phyloP scores from a whole-genome alignment of 2,888 invertebrate species.

The Sussaba pulchella region DNA sequence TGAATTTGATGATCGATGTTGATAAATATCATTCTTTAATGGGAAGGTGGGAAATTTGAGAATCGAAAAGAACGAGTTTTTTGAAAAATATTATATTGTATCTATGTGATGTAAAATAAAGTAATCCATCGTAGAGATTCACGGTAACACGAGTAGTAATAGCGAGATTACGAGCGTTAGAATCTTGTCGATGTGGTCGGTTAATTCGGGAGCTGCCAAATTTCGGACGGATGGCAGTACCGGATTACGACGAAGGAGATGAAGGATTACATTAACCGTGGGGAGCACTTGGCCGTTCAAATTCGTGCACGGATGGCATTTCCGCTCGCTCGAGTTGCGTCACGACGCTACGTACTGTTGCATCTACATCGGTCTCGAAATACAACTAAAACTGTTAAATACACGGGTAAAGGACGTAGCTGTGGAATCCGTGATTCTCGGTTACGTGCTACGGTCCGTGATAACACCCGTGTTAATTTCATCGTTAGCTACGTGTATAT shows the following conservation, averaged over 20 bases:
- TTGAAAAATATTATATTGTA: too few species aligned
- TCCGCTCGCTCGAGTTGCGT: constrained; percentile 52
- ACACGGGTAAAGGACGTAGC: too few species aligned
- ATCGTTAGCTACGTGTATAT: too few species aligned
- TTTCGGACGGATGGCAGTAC: constrained; percentile 44
- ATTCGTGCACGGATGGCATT: constrained; percentile 57
- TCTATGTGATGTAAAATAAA: too few species aligned
- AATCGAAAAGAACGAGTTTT: too few species aligned
- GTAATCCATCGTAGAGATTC: neutral
- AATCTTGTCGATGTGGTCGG: constrained; percentile 5
- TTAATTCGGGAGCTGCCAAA: constrained; percentile 32
- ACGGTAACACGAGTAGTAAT: neutral
- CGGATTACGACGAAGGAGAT: neutral
- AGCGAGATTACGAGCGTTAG: neutral
- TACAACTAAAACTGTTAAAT: constrained; percentile 11
- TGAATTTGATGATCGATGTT: neutral
- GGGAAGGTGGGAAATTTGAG: too few species aligned
- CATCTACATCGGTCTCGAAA: neutral
- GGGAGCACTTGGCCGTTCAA: constrained; percentile 49
- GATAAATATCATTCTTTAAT: too few species aligned
- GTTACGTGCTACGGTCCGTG: too few species aligned
- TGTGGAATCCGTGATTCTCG: too few species aligned
- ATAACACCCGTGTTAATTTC: too few species aligned
- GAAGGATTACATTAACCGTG: constrained; percentile 24
- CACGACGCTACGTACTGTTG: neutral